A percentile compares a stretch with the other conserved stretches of the same genome.
Evolutionary conservation across 2,888 invertebrate genomes (phyloP).

Genomic region (Creontiades dilutus): DNA sequence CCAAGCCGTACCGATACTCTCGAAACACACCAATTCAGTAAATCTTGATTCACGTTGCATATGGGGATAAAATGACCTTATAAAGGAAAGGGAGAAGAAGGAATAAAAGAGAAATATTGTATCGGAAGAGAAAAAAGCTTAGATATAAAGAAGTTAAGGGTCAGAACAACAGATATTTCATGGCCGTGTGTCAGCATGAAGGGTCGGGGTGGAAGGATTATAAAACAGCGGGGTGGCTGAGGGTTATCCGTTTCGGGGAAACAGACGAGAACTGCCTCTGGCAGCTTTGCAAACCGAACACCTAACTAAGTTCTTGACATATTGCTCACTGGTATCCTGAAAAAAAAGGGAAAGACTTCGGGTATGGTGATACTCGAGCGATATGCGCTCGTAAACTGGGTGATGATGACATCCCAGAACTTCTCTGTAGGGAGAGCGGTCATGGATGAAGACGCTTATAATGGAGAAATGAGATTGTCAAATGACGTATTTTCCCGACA

Average conservation of each 20-base stretch:
- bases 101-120: slow-evolving; percentile 60
- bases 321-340: slow-evolving; percentile 37
- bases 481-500: too few relatives aligned
- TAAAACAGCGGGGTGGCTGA: slow-evolving; percentile 65
- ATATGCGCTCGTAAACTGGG: neutral
- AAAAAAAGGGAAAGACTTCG: neutral
- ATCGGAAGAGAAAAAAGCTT: slow-evolving; percentile 53
- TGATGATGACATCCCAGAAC: too few relatives aligned
- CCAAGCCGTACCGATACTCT: neutral
- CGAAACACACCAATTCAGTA: slow-evolving; percentile 39
- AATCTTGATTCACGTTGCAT: slow-evolving; percentile 30
- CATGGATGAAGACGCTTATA: too few relatives aligned
- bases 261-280: slow-evolving; percentile 52
- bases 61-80: slow-evolving; percentile 62
- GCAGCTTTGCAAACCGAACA: slow-evolving; percentile 65
- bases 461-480: too few relatives aligned
- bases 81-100: slow-evolving; percentile 34
- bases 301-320: slow-evolving; percentile 69
- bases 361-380: slow-evolving; percentile 18
- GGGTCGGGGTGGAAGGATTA: slow-evolving; percentile 55
- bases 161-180: slow-evolving; percentile 69
- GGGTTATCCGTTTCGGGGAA: slow-evolving; percentile 62
- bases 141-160: slow-evolving; percentile 67
- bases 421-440: too few relatives aligned
- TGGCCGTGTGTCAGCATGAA: slow-evolving; percentile 38